These are phyloP conservation scores for Vidua macroura DNA, from an alignment of 2,113 vertebrate genomes.

Conservation along the genomic window DNA sequence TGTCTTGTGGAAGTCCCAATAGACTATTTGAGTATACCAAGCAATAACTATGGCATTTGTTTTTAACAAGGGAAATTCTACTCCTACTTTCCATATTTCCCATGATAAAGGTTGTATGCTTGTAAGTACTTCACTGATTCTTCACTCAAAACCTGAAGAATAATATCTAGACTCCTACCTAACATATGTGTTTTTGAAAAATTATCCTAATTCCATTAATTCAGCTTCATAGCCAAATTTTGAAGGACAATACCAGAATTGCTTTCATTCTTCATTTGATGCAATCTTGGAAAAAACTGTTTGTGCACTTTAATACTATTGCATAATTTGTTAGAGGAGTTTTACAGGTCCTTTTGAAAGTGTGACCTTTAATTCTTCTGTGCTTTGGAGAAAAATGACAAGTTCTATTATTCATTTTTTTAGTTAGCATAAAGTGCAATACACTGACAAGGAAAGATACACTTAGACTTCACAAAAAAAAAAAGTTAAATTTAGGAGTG, in stretches of 20 bases:
- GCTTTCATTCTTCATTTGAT: not conserved
- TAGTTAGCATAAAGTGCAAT: not conserved
- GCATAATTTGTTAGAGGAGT: constrained; percentile 16
- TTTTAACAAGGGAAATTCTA: not conserved
- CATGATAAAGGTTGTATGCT: not conserved
- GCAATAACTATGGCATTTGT: not conserved
- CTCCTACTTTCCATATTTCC: not conserved
- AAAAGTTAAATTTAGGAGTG: not conserved
- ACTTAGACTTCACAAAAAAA: not conserved
- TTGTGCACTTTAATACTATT: not conserved
- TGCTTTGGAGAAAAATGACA: constrained; percentile 31
- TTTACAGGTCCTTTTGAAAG: constrained; percentile 28
- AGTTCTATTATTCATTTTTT: not conserved
- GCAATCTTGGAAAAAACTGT: not conserved
- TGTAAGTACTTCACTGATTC: not conserved
- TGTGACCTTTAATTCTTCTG: constrained; percentile 15
- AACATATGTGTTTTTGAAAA: not conserved
- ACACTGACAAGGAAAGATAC: not conserved
- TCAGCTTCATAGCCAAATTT: not conserved
- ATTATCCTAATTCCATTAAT: not conserved
- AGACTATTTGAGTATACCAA: not conserved
- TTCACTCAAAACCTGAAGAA: not conserved
- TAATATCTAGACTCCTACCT: not conserved
- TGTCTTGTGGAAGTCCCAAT: not conserved
- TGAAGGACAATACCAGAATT: not conserved